phyloP scores from a whole-genome alignment of 1,140 invertebrate genomes.

The Coptotermes formosanus region DNA sequence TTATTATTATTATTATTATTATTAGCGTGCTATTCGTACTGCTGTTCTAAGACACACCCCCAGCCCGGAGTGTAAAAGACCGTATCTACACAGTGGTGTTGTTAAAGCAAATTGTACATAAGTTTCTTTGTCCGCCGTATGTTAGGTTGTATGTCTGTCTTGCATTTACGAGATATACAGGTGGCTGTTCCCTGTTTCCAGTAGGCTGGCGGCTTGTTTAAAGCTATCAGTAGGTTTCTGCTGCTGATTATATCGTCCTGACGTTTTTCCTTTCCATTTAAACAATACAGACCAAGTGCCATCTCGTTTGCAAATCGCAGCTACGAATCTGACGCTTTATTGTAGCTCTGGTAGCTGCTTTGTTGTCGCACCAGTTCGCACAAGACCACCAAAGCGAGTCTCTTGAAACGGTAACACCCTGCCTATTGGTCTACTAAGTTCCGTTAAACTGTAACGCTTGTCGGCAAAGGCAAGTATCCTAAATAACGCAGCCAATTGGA shows the following conservation, averaged over 20 bases:
- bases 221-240: not conserved
- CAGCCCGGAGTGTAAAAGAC: no score
- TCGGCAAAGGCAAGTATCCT: no score
- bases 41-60: no score
- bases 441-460: no score
- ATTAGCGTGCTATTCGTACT: no score
- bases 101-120: no score
- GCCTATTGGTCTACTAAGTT: not conserved
- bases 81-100: no score
- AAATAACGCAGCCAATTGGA: no score
- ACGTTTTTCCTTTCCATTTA: not conserved
- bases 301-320: conserved; percentile 14
- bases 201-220: not conserved
- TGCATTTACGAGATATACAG: not conserved
- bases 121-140: no score
- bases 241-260: not conserved
- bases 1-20: no score
- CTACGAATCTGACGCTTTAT: not conserved
- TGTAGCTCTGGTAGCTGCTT: not conserved
- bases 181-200: not conserved
- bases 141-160: not conserved
- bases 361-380: not conserved
- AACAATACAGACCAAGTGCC: not conserved
- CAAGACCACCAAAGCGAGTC: not conserved
- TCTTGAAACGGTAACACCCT: no score